Conservation (phyloP, 2,113 vertebrate species). For the Passerina amoena region DNA sequence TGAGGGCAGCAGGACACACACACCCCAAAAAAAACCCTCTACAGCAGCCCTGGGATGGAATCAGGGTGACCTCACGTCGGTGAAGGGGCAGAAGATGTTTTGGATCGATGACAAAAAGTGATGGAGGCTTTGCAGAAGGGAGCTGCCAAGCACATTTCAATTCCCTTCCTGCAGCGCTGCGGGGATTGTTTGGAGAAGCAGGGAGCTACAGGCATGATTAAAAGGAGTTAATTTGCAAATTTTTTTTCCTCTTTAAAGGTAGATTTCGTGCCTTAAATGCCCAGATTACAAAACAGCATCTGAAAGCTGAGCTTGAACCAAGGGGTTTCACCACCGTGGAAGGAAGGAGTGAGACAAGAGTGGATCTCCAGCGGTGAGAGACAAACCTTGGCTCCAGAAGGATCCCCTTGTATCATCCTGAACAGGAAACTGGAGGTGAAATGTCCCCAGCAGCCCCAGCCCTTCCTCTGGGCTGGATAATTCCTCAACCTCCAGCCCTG, state of each 20-base stretch:
- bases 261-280: neutral
- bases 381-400: neutral
- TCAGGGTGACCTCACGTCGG: neutral
- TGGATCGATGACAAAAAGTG: slow-evolving; percentile 33
- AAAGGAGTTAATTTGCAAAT: neutral
- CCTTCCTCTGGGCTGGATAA: neutral
- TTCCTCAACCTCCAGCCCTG: neutral
- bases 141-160: neutral
- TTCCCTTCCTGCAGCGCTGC: neutral
- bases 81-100: neutral
- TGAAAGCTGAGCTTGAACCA: neutral
- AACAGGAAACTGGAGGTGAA: neutral
- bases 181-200: neutral
- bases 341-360: neutral
- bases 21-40: neutral
- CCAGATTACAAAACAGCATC: neutral
- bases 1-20: neutral
- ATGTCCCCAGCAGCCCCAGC: neutral
- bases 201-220: neutral
- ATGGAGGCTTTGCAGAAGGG: neutral
- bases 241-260: neutral
- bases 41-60: neutral
- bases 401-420: neutral
- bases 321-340: neutral
- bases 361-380: neutral